Evolutionary conservation across 2,888 invertebrate genomes (phyloP), one percentile per base, ranked within the genome.

Genomic region (Silvanus unidentatus): DNA sequence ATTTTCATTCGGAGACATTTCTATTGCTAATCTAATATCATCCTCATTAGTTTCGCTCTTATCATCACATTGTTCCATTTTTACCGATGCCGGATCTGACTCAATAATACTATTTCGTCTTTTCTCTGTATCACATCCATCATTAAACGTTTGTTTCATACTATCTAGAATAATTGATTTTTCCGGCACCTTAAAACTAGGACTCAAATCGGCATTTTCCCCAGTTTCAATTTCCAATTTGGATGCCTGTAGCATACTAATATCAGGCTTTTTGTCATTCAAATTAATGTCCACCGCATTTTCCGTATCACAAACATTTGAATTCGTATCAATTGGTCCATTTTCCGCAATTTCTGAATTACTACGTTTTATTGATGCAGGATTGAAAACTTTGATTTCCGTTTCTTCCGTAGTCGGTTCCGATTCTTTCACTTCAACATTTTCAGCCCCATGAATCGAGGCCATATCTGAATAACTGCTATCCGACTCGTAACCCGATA

Each of bases 401-500:
- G 5, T 12, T 5, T 32, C 12, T n/a, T n/a, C 12, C 10, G n/a
- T 3, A 3, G n/a, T 11, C 5, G 11, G 11, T 8, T 8, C 32
- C 4, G 32, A 3, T 16, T 37, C 56, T 44, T 55, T 57, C 4
- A 38, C 16, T 40, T 66, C 66, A 12, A 48, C 44, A 44, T 50
- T 57, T 49, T 70, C 68, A 32, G 62, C 59, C 35, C 65, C 64
- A 40, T 64, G 64, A 27, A 68, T 48, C 5, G 69, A 68, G 13
- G 66, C 64, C 44, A 76, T 65, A 66, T 80, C 80, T 48, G 76
- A 77, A 64, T 77, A 74, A 66, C 81, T 81, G 57, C 80, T 68
- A 61, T 81, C 80, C n/a, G 80, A 80, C 65, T 81, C 81, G 59
- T 80, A 71, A 13, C 68, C 81, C 43, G 80, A 80, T 60, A 77